Evolutionary conservation across 1,140 invertebrate genomes (phyloP), one percentile per base, ranked within the genome.

Genomic region (Eumaeus atala): DNA sequence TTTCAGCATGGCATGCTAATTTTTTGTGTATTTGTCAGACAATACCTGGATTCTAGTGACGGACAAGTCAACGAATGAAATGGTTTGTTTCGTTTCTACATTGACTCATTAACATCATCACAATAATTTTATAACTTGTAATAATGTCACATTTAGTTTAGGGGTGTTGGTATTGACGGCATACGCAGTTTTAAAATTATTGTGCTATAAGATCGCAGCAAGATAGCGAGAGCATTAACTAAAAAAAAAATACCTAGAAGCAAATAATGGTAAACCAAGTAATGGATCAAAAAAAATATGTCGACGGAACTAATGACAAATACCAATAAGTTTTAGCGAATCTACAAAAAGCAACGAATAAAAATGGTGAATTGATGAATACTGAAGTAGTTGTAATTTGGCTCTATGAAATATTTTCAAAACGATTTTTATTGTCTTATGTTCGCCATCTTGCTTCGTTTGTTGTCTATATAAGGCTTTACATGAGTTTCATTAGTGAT

Each of bases 21-120:
- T 60, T 80, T 72, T 77, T 82, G 67, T 86, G 69, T 82, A 77
- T 84, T 86, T 87, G 75, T 84, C 81, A 87, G 84, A 83, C 78
- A 65, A 84, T 87, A 79, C 79, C 84, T 67, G 81, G 84, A 80
- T 87, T 82, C 81, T 87, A 87, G 78, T 72, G 69, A 76, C 68
- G 73, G 76, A 68, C 69, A 59, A 69, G 66, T 64, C 77, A 75
- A 69, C 77, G 72, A 73, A 72, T 71, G 60, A 67, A 77, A 84
- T 75, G 83, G 83, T 86, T 84, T 75, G 83, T 86, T 81, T 66
- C 69, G 62, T 78, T 72, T 70, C 51, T 64, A 64, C 62, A 50
- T 70, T 58, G 68, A 59, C 57, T 64, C 51, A 63, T 56, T 55
- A 56, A 44, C 37, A 50, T 51, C 5, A 36, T 38, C 35, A 48